Conservation (phyloP, 37 sponge, comb jelly and placozoan genomes). For the Agelas oroides region DNA sequence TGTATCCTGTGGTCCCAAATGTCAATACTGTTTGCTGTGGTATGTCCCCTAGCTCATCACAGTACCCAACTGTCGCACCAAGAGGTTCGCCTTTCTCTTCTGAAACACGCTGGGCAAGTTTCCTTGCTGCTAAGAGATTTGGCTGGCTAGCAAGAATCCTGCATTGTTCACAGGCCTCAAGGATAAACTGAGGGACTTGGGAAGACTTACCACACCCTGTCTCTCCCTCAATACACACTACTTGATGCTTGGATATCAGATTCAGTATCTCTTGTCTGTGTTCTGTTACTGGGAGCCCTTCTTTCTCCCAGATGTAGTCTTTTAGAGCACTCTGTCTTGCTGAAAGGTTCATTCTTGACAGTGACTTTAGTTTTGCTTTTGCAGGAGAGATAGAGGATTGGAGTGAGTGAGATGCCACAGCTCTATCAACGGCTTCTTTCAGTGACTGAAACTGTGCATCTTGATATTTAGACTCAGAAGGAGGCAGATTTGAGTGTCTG, state of each 20-base stretch:
- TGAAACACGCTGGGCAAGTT: slow-evolving; percentile 53
- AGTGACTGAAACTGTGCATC: too few species aligned
- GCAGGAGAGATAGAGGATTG: too few species aligned
- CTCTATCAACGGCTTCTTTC: too few species aligned
- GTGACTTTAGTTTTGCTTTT: too few species aligned
- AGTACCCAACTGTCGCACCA: slow-evolving; percentile 45
- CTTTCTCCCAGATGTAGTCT: slow-evolving; percentile 40
- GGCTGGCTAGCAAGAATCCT: slow-evolving; percentile 58
- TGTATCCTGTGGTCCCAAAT: slow-evolving; percentile 61
- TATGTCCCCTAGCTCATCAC: not conserved
- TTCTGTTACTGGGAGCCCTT: slow-evolving; percentile 37
- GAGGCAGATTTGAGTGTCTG: too few species aligned
- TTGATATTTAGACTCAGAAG: too few species aligned
- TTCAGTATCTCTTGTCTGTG: slow-evolving; percentile 45
- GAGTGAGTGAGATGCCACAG: too few species aligned
- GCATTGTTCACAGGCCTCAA: not conserved
- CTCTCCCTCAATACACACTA: slow-evolving; percentile 61
- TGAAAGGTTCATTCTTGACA: slow-evolving; percentile 23
- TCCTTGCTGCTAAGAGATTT: slow-evolving; percentile 47
- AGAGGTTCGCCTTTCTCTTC: slow-evolving; percentile 15
- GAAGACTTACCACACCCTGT: slow-evolving; percentile 77
- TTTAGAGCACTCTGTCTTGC: slow-evolving; percentile 3
- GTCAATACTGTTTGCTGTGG: slow-evolving; percentile 10
- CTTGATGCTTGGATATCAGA: slow-evolving; percentile 15
- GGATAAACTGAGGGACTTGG: slow-evolving; percentile 64